Conservation (phyloP, 2,888 invertebrate species). For the Dicycla oo region DNA sequence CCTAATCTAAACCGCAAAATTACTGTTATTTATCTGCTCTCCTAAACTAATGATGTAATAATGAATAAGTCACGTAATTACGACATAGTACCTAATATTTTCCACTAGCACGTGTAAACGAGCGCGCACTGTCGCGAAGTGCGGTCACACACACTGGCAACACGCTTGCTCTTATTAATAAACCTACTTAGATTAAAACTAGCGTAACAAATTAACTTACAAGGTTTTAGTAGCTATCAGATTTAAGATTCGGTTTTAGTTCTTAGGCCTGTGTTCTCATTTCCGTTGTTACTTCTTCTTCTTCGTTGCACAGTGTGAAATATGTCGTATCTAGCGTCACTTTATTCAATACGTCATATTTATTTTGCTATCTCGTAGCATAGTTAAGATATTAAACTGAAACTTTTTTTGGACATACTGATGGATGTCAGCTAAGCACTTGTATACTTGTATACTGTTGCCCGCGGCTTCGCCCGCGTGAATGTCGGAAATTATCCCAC, state of each 20-base stretch:
- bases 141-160: constrained; percentile 74
- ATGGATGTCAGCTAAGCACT: no score
- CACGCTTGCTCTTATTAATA: constrained; percentile 77
- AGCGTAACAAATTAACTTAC: constrained; percentile 63
- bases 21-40: constrained; percentile 5
- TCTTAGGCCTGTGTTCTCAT: neutral
- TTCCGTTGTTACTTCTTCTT: neutral
- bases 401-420: no score
- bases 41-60: constrained; percentile 12
- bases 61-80: constrained; percentile 37
- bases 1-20: constrained; percentile 20
- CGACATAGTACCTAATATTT: constrained; percentile 35
- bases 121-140: constrained; percentile 63
- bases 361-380: no score
- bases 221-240: constrained; percentile 15
- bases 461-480: no score
- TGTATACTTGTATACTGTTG: no score
- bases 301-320: no score
- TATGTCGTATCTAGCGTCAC: no score
- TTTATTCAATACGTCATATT: no score
- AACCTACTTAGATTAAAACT: constrained; percentile 77
- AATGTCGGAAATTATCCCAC: no score
- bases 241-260: constrained; percentile 9
- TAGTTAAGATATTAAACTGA: no score
- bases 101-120: constrained; percentile 66